Conservation (phyloP, 2,113 vertebrate species). For the Calonectris borealis region DNA sequence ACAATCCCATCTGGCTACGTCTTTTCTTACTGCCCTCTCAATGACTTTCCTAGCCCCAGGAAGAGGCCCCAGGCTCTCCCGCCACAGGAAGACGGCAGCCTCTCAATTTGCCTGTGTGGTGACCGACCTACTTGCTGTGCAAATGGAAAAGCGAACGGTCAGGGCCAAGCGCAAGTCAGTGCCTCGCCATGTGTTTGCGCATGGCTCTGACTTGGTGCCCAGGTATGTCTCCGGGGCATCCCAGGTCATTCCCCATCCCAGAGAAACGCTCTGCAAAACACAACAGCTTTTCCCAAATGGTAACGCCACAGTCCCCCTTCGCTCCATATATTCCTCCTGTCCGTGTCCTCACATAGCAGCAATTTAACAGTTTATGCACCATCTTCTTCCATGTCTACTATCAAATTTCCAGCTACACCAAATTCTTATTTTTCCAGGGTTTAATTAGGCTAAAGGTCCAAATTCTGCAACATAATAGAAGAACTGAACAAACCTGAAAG, state of each 20-base stretch:
- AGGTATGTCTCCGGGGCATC: conserved; percentile 72
- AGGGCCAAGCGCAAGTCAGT: conserved; percentile 77
- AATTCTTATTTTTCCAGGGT: background rate
- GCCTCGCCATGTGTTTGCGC: conserved; percentile 76
- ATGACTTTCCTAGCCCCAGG: background rate
- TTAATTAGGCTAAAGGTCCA: background rate
- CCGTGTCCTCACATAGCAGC: background rate
- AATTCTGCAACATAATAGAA: background rate
- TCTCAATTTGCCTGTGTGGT: background rate
- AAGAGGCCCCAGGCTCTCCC: too few species aligned
- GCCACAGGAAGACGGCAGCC: background rate
- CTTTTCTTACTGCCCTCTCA: background rate
- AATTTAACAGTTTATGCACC: background rate
- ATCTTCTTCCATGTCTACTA: background rate
- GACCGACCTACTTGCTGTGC: background rate
- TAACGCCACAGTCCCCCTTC: background rate
- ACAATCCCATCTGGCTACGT: background rate
- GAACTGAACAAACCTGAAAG: background rate
- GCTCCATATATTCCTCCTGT: background rate
- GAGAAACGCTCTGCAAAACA: background rate
- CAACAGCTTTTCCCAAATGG: conserved; percentile 64
- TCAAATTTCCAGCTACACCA: background rate
- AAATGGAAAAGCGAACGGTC: conserved; percentile 64
- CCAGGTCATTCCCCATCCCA: conserved; percentile 5
- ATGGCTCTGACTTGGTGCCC: conserved; percentile 82